These are phyloP conservation scores for Proales similis DNA, from an alignment of 1,140 invertebrate species.

Conservation along the genomic window DNA sequence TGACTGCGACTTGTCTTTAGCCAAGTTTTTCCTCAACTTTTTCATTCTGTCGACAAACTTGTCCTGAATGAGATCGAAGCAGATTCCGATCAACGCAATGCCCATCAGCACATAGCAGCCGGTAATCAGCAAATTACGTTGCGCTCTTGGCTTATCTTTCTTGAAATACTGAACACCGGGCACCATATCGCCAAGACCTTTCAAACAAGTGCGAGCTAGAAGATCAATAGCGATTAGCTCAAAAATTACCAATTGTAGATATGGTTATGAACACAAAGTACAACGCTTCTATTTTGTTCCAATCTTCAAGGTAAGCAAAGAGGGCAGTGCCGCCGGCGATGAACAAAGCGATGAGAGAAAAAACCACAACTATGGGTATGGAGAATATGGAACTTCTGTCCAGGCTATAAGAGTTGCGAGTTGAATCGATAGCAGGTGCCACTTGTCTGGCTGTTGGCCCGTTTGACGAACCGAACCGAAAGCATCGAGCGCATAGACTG, in stretches of 20 bases:
- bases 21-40: background rate
- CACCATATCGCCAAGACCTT: constrained; percentile 20
- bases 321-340: background rate
- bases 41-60: constrained; percentile 28
- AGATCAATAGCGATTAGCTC: background rate
- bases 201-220: constrained; percentile 18
- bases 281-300: background rate
- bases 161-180: constrained; percentile 2
- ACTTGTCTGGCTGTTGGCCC: too few relatives aligned
- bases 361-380: constrained; percentile 2
- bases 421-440: too few relatives aligned
- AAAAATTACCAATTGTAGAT: constrained; percentile 30
- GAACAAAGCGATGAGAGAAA: constrained; percentile 5
- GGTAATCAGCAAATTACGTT: constrained; percentile 1
- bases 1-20: too few relatives aligned
- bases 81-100: constrained; percentile 24
- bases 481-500: background rate
- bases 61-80: constrained; percentile 35
- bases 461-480: too few relatives aligned
- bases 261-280: constrained; percentile 32
- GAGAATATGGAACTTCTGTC: too few relatives aligned
- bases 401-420: too few relatives aligned
- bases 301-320: constrained; percentile 20
- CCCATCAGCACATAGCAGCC: constrained; percentile 21
- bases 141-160: constrained; percentile 5